A percentile compares a stretch with the other conserved stretches of the same genome.
These are phyloP conservation scores for Aphidoletes aphidimyza DNA, from an alignment of 2,888 invertebrate genomes.

Conservation along the genomic window DNA sequence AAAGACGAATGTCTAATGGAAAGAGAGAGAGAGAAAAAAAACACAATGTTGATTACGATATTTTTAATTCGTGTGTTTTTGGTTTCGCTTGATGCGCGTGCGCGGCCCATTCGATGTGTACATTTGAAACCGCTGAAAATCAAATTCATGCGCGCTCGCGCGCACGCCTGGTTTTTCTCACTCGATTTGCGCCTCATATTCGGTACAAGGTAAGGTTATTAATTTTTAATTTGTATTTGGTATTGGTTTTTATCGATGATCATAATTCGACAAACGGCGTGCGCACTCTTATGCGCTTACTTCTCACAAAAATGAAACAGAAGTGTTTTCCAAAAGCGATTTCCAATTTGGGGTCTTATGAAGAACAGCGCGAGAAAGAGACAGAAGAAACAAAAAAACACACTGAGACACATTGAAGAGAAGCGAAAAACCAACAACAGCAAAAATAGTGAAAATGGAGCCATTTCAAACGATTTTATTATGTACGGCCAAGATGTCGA, in stretches of 20 bases:
- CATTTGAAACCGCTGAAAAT: slow-evolving; percentile 35
- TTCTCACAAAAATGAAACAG: background rate
- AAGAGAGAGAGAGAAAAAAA: background rate
- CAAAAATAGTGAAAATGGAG: slow-evolving; percentile 20
- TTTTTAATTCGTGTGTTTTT: slow-evolving; percentile 1
- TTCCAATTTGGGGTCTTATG: slow-evolving; percentile 9
- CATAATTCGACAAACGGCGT: slow-evolving; percentile 4
- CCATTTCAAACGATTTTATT: slow-evolving; percentile 14
- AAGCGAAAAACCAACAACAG: background rate
- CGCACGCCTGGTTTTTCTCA: slow-evolving; percentile 23
- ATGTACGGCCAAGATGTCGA: slow-evolving; percentile 8
- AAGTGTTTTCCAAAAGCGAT: background rate
- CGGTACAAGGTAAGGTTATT: slow-evolving; percentile 12
- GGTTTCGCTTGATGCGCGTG: slow-evolving; percentile 2
- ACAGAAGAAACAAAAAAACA: background rate
- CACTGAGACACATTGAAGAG: background rate
- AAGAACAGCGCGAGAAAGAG: background rate
- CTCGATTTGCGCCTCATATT: background rate
- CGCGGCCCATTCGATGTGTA: too few relatives aligned
- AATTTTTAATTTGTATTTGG: slow-evolving; percentile 51
- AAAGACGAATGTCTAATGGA: background rate
- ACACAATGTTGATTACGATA: slow-evolving; percentile 15
- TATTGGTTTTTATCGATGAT: slow-evolving; percentile 45
- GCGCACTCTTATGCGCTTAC: too few relatives aligned
- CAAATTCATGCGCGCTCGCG: too few relatives aligned